phyloP scores from a whole-genome alignment of 2,888 invertebrate species.

The Macaria liturata region DNA sequence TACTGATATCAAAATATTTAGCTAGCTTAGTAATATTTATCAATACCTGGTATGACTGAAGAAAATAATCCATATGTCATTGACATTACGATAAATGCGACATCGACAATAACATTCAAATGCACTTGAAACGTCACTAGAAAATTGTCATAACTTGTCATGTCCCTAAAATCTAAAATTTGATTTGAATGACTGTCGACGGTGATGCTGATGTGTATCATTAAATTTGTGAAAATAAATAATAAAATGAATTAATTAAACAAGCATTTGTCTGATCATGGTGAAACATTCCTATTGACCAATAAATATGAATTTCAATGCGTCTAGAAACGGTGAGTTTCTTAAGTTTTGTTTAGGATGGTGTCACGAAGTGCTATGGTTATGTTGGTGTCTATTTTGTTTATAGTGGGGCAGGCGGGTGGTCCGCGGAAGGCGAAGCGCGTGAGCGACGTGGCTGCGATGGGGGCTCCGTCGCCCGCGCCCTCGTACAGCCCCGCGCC shows the following conservation, averaged over 20 bases:
- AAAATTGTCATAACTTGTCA: background rate
- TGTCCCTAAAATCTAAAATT: constrained; percentile 1
- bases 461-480: constrained; percentile 82
- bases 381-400: constrained; percentile 19
- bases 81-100: too few relatives aligned
- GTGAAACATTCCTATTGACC: constrained; percentile 41
- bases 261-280: constrained; percentile 50
- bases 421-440: constrained; percentile 84
- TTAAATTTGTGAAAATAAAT: constrained; percentile 45
- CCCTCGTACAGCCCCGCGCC: constrained; percentile 61
- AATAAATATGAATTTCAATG: constrained; percentile 72
- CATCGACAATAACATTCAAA: too few relatives aligned
- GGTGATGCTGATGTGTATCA: constrained; percentile 7
- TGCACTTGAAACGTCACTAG: too few relatives aligned
- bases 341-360: background rate
- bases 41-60: too few relatives aligned
- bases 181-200: background rate
- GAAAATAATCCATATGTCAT: too few relatives aligned
- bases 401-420: constrained; percentile 62
- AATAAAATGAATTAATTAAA: constrained; percentile 48
- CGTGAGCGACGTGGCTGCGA: constrained; percentile 87
- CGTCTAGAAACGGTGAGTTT: constrained; percentile 73
- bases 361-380: constrained; percentile 6
- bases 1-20: too few relatives aligned
- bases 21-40: too few relatives aligned